These are phyloP conservation scores for Tachysurus vachellii DNA, from an alignment of 2,113 vertebrate genomes.

Conservation along the genomic window DNA sequence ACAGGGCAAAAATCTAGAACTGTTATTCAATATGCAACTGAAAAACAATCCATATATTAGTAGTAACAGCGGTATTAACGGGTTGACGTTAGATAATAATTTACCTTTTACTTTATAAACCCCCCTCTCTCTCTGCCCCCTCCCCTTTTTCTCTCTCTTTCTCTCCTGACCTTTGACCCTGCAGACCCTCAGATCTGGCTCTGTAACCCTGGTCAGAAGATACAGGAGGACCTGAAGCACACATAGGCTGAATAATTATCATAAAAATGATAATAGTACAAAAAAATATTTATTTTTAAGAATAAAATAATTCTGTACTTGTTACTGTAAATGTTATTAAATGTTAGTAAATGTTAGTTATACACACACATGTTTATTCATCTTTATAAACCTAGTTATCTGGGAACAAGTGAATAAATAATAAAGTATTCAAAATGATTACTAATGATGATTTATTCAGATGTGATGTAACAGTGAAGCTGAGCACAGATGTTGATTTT, in stretches of 20 bases:
- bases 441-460: background rate
- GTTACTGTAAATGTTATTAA: too few relatives aligned
- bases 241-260: background rate
- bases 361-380: too few relatives aligned
- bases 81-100: too few relatives aligned
- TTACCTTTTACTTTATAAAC: too few relatives aligned
- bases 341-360: too few relatives aligned
- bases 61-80: too few relatives aligned
- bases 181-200: slow-evolving; percentile 74
- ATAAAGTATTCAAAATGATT: background rate
- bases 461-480: background rate
- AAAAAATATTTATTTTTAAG: background rate
- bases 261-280: background rate
- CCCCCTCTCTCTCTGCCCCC: background rate
- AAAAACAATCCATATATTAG: too few relatives aligned
- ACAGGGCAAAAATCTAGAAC: too few relatives aligned
- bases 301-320: background rate
- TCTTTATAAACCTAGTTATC: background rate
- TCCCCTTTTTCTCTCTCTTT: background rate
- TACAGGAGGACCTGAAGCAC: slow-evolving; percentile 66
- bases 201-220: slow-evolving; percentile 73
- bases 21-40: too few relatives aligned
- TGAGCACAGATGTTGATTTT: background rate
- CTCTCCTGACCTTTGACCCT: slow-evolving; percentile 20
- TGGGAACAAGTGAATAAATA: background rate